phyloP scores from a whole-genome alignment of 2,113 vertebrate species.

The Egretta garzetta region DNA sequence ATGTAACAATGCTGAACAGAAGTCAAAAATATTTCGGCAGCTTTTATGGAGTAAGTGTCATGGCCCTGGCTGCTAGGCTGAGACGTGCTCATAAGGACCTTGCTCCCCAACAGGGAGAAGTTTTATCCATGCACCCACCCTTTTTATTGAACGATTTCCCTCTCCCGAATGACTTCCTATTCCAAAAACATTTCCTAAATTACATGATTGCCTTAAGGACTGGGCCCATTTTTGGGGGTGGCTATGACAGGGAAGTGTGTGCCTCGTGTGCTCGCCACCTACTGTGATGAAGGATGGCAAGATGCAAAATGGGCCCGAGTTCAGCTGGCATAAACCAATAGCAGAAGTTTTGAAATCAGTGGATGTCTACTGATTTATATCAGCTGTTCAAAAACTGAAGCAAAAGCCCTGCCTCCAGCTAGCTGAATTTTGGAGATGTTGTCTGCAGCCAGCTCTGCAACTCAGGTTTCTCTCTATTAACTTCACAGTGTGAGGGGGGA shows the following conservation, averaged over 20 bases:
- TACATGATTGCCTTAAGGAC: neutral
- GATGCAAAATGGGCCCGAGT: neutral
- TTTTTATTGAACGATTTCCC: neutral
- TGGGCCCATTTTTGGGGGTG: neutral
- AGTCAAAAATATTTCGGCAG: neutral
- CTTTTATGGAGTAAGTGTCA: neutral
- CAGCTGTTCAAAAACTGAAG: conserved; percentile 1
- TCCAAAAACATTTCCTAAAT: neutral
- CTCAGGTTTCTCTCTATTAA: neutral
- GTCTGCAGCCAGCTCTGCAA: neutral
- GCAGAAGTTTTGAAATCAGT: conserved; percentile 22
- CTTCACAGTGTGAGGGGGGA: neutral
- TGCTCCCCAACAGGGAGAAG: neutral
- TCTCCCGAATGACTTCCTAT: neutral
- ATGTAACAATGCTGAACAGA: neutral
- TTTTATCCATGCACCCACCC: neutral
- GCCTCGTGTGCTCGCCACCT: neutral
- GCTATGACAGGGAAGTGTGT: accelerated
- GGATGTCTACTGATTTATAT: conserved; percentile 16
- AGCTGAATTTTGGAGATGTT: neutral
- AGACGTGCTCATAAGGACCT: neutral
- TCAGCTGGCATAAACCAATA: neutral
- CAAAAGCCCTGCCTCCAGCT: neutral
- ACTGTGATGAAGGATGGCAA: neutral
- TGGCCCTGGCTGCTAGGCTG: neutral